A percentile compares a stretch with the other conserved stretches of the same genome.
These are phyloP conservation scores for Pelochelys cantorii DNA, from an alignment of 2,797 vertebrate genomes.

Conservation along the genomic window DNA sequence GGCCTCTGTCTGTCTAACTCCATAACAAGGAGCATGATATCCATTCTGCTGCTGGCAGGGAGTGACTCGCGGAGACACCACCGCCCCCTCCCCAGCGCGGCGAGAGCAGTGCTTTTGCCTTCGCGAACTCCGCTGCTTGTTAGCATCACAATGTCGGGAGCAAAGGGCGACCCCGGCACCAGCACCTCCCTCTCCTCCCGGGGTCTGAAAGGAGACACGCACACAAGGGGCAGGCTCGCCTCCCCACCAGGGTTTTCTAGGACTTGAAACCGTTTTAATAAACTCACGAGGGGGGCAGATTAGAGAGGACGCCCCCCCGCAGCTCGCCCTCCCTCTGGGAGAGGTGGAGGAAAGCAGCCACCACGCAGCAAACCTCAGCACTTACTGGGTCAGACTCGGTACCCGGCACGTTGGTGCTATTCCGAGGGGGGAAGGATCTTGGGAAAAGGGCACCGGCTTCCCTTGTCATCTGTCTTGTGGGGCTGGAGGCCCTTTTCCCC, in stretches of 20 bases:
- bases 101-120: constrained; percentile 23
- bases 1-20: constrained; percentile 76
- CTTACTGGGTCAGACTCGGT: neutral
- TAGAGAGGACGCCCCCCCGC: neutral
- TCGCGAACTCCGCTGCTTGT: constrained; percentile 70
- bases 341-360: neutral
- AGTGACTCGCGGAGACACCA: constrained; percentile 64
- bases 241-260: constrained; percentile 54
- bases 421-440: neutral
- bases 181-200: constrained; percentile 62
- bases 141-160: constrained; percentile 79
- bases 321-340: constrained; percentile 19
- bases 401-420: neutral
- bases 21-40: constrained; percentile 80
- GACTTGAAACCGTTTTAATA: constrained; percentile 70
- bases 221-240: constrained; percentile 44
- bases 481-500: neutral
- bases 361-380: constrained; percentile 13
- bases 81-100: constrained; percentile 42
- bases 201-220: constrained; percentile 58
- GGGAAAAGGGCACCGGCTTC: neutral
- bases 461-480: neutral
- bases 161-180: constrained; percentile 70
- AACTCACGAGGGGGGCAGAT: constrained; percentile 32
- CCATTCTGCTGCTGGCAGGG: constrained; percentile 78